Percentiles rank a stretch among this genome's conserved stretches.
phyloP scores from a whole-genome alignment of 2,113 vertebrate species.

The Erpornis zantholeuca region DNA sequence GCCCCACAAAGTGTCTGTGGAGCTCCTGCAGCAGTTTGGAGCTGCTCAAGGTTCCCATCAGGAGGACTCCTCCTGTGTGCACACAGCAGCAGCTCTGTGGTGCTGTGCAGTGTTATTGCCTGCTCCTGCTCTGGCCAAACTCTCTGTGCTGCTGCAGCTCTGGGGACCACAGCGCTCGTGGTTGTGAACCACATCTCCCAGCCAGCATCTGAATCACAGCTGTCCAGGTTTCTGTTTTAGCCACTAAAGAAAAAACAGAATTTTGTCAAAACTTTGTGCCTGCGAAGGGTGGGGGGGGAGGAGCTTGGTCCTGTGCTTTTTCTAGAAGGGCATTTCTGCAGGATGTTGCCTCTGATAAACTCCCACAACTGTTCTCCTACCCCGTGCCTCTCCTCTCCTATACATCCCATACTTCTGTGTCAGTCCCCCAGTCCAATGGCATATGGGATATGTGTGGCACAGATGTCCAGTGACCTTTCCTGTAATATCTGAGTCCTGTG shows the following conservation, averaged over 20 bases:
- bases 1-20: background rate
- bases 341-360: background rate
- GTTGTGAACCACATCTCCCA: background rate
- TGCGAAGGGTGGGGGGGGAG: background rate
- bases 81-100: too few species aligned
- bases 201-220: background rate
- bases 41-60: background rate
- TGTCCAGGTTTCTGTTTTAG: background rate
- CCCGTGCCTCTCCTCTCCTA: background rate
- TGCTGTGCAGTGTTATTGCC: background rate
- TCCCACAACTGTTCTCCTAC: rapidly evolving
- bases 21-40: background rate
- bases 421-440: background rate
- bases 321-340: background rate
- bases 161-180: background rate
- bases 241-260: background rate
- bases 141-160: background rate
- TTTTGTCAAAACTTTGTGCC: background rate
- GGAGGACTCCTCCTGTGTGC: background rate
- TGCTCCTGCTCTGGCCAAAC: background rate
- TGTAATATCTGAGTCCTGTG: background rate
- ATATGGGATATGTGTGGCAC: background rate
- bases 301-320: background rate
- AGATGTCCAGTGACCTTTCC: background rate
- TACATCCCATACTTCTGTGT: background rate